These are phyloP conservation scores for Pterophyllum scalare DNA, from an alignment of 2,113 vertebrate species.

Conservation along the genomic window DNA sequence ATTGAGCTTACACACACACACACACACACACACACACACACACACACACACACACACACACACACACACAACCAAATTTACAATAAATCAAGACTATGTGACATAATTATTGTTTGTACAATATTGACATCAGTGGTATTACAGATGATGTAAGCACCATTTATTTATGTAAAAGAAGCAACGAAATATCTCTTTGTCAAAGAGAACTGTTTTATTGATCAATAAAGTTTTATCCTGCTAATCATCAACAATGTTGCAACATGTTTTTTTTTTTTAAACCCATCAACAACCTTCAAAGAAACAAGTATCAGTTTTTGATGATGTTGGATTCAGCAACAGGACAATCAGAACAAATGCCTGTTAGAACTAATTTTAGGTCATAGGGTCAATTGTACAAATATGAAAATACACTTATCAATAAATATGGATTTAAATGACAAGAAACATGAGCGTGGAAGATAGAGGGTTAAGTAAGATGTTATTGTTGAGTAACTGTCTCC, in stretches of 20 bases:
- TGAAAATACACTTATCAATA: background rate
- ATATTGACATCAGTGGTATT: conserved; percentile 64
- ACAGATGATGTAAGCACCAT: conserved; percentile 66
- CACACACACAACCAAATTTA: conserved; percentile 27
- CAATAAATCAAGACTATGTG: conserved; percentile 44
- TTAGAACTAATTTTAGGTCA: background rate
- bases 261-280: background rate
- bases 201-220: conserved; percentile 90
- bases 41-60: conserved; percentile 23
- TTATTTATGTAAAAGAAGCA: conserved; percentile 73
- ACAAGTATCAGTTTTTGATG: background rate
- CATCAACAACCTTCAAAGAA: background rate
- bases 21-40: conserved; percentile 26
- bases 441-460: background rate
- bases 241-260: conserved; percentile 9
- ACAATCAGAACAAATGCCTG: background rate
- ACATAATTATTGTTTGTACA: conserved; percentile 67
- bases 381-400: background rate
- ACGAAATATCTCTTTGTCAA: conserved; percentile 75
- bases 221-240: conserved; percentile 91
- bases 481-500: background rate
- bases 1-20: conserved; percentile 31
- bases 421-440: background rate
- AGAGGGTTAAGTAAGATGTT: background rate
- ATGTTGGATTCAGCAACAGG: background rate